phyloP scores from a whole-genome alignment of 92 coral and sea anemone genomes.

The Paramuricea clavata region DNA sequence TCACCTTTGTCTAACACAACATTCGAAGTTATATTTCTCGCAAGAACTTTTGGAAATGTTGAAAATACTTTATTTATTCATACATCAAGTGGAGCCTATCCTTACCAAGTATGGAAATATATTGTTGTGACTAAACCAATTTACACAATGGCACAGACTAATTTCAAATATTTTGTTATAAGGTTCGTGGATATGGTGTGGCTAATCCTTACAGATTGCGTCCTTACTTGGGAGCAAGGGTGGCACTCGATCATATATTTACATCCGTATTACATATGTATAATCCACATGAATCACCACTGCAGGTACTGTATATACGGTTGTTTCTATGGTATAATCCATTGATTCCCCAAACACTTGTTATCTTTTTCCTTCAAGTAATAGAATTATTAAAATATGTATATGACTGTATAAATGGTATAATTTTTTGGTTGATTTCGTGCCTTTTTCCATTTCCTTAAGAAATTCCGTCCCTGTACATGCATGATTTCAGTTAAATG shows the following conservation, averaged over 20 bases:
- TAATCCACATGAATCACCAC: conserved; percentile 83
- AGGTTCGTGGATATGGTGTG: conserved; percentile 98
- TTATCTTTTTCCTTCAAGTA: too few relatives aligned
- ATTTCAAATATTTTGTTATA: background rate
- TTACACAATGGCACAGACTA: background rate
- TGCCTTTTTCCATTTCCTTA: too few relatives aligned
- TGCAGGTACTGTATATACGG: conserved; percentile 78
- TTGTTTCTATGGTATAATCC: background rate
- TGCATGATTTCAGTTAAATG: too few relatives aligned
- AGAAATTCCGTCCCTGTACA: too few relatives aligned
- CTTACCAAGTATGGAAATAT: conserved; percentile 83
- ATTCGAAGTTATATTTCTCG: conserved; percentile 94
- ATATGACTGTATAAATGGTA: background rate
- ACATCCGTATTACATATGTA: conserved; percentile 94
- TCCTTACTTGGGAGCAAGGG: conserved; percentile 96
- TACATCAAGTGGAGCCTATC: conserved; percentile 98
- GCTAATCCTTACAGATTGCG: conserved; percentile 98
- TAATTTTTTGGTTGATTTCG: background rate
- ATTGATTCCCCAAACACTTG: too few relatives aligned
- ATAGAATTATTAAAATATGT: too few relatives aligned
- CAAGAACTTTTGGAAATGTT: conserved; percentile 97
- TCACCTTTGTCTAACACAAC: conserved; percentile 94
- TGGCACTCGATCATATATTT: conserved; percentile 89
- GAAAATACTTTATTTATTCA: conserved; percentile 99
- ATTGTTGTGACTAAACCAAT: background rate